phyloP scores from a whole-genome alignment of 2,888 invertebrate species.

The Drosophila sordidapex region DNA sequence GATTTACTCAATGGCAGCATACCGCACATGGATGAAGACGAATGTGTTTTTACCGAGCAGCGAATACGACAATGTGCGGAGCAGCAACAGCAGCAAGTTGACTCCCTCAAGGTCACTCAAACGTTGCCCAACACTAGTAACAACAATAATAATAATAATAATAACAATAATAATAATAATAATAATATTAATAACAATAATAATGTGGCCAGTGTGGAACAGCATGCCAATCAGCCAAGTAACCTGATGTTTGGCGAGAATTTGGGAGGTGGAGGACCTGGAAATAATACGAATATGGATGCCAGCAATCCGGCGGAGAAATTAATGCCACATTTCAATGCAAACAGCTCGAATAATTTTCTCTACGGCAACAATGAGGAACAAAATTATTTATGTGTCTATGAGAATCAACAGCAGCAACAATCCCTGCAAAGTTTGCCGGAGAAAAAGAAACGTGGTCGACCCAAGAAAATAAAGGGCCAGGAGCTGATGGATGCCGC shows the following conservation, averaged over 20 bases:
- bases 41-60: conserved; percentile 93
- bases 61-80: conserved; percentile 88
- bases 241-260: conserved; percentile 37
- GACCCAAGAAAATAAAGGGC: conserved; percentile 90
- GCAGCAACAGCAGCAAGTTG: conserved; percentile 82
- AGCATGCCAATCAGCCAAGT: conserved; percentile 29
- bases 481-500: conserved; percentile 86
- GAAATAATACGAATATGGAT: conserved; percentile 14
- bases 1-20: conserved; percentile 96
- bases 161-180: not conserved
- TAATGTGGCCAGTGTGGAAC: conserved; percentile 5
- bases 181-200: not conserved
- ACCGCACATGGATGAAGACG: conserved; percentile 93
- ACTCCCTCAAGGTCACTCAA: not conserved
- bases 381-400: conserved; percentile 51
- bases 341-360: conserved; percentile 31
- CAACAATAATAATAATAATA: not conserved
- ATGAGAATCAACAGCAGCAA: conserved; percentile 40
- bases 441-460: conserved; percentile 94
- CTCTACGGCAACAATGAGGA: conserved; percentile 42
- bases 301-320: conserved; percentile 43
- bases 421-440: conserved; percentile 85
- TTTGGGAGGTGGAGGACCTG: conserved; percentile 1
- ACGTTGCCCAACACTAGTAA: not conserved
- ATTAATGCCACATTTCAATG: conserved; percentile 28